Base-by-base conservation (phyloP, 2,797 vertebrate genomes). In the Hypotaenidia philippensis region DNA sequence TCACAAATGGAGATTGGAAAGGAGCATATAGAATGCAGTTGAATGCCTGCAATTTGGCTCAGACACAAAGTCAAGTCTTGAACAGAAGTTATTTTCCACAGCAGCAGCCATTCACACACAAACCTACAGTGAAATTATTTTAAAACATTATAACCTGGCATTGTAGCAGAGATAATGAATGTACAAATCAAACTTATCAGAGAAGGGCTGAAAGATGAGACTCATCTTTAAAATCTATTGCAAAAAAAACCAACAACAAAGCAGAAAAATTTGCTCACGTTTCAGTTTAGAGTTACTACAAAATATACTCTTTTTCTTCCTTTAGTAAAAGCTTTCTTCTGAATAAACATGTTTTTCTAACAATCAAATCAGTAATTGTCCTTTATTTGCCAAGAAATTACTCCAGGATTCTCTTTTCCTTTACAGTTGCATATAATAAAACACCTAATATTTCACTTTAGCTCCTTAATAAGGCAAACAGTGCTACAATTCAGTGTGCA, bases 111-210 rank as follows among this genome's bases (percentile, higher is more conserved):
- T 66, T 91, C 63, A 72, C 44, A 44, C 87, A 90, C 47, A 89
- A 89, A 84, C 29, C 31, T 56, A 76, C 74, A 87, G 59, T 27
- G 52, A 87, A 89, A 82, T 70, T 72, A 81, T 36, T 87, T 63
- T 93, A 88, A 71, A 83, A 90, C 61, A 38, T 71, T 49, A 61
- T 57, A 94, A 80, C n/a, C 79, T 86, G 52, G 70, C 63, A 76
- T 38, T 63, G 49, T 18, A 84, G 78, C 74, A 79, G n/a, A 81
- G 38, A 71, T 34, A 92, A 76, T 22, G 34, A 88, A 85, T 71
- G 57, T 25, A 89, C 71, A 93, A 57, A 92, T 87, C 53, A 47
- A 82, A 90, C 55, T 89, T 68, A 86, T 29, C 72, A 72, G 13
- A 69, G 68, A 74, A 75, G 32, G 16, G 72, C 71, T 94, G 21